A percentile compares a stretch with the other conserved stretches of the same genome.
phyloP scores from a whole-genome alignment of 2,797 vertebrate genomes.

The Poecilia wingei region DNA sequence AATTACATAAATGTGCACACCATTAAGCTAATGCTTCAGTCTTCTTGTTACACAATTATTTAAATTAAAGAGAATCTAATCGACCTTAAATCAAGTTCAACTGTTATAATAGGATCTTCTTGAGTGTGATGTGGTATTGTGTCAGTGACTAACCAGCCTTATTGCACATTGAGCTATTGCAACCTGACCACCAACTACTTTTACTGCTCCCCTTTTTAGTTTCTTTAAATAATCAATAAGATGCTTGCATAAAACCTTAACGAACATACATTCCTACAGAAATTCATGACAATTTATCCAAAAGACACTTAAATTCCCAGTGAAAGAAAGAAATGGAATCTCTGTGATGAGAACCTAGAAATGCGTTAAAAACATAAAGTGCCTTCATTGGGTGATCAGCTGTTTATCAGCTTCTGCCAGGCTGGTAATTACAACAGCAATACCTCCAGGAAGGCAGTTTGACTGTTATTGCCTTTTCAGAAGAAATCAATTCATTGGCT shows the following conservation, averaged over 20 bases:
- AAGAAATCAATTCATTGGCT: conserved; percentile 45
- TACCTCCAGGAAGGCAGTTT: conserved; percentile 49
- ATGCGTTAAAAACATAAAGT: conserved; percentile 41
- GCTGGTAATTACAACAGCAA: conserved; percentile 52
- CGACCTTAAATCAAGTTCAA: neutral
- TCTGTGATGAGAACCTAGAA: conserved; percentile 22
- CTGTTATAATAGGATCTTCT: neutral
- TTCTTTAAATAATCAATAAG: neutral
- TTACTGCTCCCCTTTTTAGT: neutral
- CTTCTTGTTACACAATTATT: neutral
- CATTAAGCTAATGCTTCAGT: neutral
- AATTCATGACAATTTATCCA: neutral
- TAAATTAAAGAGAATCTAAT: neutral
- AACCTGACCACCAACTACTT: neutral
- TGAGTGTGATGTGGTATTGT: neutral
- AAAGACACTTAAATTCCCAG: neutral
- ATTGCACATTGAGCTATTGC: neutral
- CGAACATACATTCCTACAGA: neutral
- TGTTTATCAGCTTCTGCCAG: conserved; percentile 54
- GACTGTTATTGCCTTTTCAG: conserved; percentile 56
- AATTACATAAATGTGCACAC: neutral
- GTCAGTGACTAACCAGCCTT: neutral
- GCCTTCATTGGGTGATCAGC: conserved; percentile 34
- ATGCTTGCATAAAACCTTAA: neutral
- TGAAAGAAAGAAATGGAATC: neutral